Conservation (phyloP, 2,113 vertebrate species). For the Capreolus pygargus region DNA sequence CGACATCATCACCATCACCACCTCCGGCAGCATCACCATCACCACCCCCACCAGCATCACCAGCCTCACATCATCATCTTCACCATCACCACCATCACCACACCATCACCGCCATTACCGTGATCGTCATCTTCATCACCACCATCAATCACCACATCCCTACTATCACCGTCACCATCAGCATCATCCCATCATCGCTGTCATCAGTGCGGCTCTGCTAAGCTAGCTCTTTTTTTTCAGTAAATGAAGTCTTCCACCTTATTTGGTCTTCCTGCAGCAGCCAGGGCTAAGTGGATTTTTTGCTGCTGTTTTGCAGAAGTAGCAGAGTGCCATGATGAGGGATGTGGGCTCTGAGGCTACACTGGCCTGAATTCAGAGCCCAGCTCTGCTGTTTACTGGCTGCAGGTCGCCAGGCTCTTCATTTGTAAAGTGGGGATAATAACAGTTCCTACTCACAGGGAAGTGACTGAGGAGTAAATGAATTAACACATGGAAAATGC, state of each 20-base stretch:
- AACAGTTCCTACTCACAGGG: background rate
- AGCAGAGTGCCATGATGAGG: background rate
- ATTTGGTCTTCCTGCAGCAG: background rate
- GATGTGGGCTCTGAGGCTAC: background rate
- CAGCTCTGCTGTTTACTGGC: background rate
- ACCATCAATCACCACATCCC: background rate
- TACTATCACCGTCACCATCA: fast-evolving
- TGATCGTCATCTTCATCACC: background rate
- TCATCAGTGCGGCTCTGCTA: background rate
- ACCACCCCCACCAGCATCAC: fast-evolving
- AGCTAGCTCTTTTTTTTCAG: background rate
- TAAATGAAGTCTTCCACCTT: background rate
- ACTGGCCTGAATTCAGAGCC: background rate
- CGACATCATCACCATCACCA: fast-evolving
- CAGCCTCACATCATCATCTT: fast-evolving
- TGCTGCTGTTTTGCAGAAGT: fast-evolving
- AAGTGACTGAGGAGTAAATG: background rate
- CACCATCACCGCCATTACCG: too few relatives aligned
- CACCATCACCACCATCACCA: fast-evolving
- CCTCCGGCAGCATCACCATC: fast-evolving
- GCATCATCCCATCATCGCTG: background rate
- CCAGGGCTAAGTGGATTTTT: background rate
- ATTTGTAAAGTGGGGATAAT: background rate
- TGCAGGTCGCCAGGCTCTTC: background rate
- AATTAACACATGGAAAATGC: background rate